These are phyloP conservation scores for Hydrotaea diabolus DNA, from an alignment of 2,888 invertebrate species.

Conservation along the genomic window DNA sequence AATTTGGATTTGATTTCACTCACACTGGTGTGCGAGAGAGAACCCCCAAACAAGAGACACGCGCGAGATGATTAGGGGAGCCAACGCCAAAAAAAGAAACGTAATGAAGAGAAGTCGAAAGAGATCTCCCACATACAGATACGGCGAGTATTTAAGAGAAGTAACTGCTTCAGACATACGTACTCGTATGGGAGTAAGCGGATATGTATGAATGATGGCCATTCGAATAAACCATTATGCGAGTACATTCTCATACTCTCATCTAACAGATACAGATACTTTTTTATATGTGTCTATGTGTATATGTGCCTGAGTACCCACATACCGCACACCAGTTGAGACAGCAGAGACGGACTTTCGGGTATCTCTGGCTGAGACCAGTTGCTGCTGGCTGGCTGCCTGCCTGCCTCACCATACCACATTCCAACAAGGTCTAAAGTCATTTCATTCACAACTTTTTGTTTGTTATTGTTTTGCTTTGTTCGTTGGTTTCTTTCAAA, in stretches of 20 bases:
- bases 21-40: neutral
- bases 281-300: neutral
- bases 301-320: slow-evolving; percentile 22
- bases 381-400: slow-evolving; percentile 74
- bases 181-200: neutral
- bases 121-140: slow-evolving; percentile 26
- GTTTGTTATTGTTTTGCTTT: slow-evolving; percentile 62
- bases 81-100: neutral
- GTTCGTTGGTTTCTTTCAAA: slow-evolving; percentile 15
- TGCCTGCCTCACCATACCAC: slow-evolving; percentile 76
- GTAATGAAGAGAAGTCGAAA: slow-evolving; percentile 27
- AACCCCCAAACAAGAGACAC: slow-evolving; percentile 2
- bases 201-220: neutral
- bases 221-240: slow-evolving; percentile 1
- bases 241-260: neutral
- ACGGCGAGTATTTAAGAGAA: neutral
- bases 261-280: neutral
- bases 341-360: slow-evolving; percentile 44
- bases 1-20: neutral
- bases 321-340: slow-evolving; percentile 28
- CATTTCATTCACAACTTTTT: slow-evolving; percentile 80
- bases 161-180: neutral
- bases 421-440: slow-evolving; percentile 78
- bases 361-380: slow-evolving; percentile 69
- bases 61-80: neutral